phyloP scores from a whole-genome alignment of 2,888 invertebrate genomes.

The Neoaliturus tenellus region DNA sequence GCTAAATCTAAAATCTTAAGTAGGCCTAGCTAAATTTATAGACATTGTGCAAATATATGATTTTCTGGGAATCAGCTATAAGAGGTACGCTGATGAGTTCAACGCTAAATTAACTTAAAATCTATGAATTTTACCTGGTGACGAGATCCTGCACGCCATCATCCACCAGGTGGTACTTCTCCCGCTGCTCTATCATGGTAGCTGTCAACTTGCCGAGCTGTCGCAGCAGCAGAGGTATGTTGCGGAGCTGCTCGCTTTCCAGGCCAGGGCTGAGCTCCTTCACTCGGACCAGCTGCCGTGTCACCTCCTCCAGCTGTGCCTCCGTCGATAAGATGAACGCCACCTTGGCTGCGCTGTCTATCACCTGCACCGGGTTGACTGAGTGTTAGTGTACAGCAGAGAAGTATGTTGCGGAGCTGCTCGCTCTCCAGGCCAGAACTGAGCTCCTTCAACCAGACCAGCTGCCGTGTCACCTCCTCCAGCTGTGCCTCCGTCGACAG shows the following conservation, averaged over 20 bases:
- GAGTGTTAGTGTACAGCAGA: too few species aligned
- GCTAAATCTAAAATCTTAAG: too few species aligned
- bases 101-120: too few species aligned
- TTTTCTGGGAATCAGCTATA: too few species aligned
- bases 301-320: slow-evolving; percentile 37
- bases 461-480: slow-evolving; percentile 14
- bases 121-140: background rate
- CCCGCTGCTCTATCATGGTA: background rate
- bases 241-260: slow-evolving; percentile 53
- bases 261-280: slow-evolving; percentile 40
- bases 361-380: too few species aligned
- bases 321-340: slow-evolving; percentile 51
- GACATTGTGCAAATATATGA: too few species aligned
- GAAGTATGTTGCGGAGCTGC: slow-evolving; percentile 47
- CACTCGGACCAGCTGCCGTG: slow-evolving; percentile 22
- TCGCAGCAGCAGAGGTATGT: slow-evolving; percentile 42
- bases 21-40: too few species aligned
- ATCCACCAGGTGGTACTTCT: background rate
- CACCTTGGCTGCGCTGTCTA: slow-evolving; percentile 54
- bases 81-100: too few species aligned
- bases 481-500: slow-evolving; percentile 53
- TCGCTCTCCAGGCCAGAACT: slow-evolving; percentile 48
- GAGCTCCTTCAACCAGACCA: slow-evolving; percentile 39
- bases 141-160: slow-evolving; percentile 33
- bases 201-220: background rate